Evolutionary conservation across 2,888 invertebrate genomes (phyloP).

Genomic region (Geotrupes spiniger): DNA sequence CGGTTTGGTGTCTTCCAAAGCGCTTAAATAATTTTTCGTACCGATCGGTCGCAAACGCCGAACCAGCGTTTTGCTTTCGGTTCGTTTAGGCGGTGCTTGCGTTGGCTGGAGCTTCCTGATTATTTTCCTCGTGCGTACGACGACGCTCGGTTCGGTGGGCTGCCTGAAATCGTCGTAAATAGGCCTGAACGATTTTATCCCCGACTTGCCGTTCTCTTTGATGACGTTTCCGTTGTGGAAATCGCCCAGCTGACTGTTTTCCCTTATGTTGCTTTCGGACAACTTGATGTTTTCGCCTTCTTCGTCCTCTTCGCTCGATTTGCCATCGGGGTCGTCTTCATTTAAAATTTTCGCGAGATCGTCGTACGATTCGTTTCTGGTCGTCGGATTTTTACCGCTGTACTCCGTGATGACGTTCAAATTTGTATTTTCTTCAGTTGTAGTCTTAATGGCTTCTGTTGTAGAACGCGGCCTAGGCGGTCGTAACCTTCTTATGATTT

Average conservation of each 20-base stretch:
- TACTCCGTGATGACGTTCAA: background rate
- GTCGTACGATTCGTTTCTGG: background rate
- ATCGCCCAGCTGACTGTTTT: slow-evolving; percentile 43
- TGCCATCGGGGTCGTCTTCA: slow-evolving; percentile 24
- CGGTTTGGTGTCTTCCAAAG: too few species aligned
- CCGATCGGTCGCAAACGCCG: too few species aligned
- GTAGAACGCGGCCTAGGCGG: background rate
- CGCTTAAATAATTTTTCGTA: too few species aligned
- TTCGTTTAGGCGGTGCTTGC: too few species aligned
- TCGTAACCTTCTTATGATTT: too few species aligned
- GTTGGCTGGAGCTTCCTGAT: slow-evolving; percentile 39
- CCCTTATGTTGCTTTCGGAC: slow-evolving; percentile 48
- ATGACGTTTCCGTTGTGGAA: slow-evolving; percentile 27
- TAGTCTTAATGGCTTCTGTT: background rate
- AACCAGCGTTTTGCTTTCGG: too few species aligned
- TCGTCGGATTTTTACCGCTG: background rate
- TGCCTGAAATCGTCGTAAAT: slow-evolving; percentile 9
- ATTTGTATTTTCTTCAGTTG: background rate
- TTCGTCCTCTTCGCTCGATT: slow-evolving; percentile 29
- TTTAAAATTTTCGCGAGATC: background rate
- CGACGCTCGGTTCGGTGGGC: slow-evolving; percentile 35
- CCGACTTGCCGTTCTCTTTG: slow-evolving; percentile 14
- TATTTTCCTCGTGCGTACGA: slow-evolving; percentile 43
- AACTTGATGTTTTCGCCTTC: slow-evolving; percentile 50
- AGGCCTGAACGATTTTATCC: slow-evolving; percentile 5